Percentiles rank a stretch among this genome's conserved stretches.
Conservation (phyloP, 1,140 invertebrate genomes). For the Drosophila guanche region DNA sequence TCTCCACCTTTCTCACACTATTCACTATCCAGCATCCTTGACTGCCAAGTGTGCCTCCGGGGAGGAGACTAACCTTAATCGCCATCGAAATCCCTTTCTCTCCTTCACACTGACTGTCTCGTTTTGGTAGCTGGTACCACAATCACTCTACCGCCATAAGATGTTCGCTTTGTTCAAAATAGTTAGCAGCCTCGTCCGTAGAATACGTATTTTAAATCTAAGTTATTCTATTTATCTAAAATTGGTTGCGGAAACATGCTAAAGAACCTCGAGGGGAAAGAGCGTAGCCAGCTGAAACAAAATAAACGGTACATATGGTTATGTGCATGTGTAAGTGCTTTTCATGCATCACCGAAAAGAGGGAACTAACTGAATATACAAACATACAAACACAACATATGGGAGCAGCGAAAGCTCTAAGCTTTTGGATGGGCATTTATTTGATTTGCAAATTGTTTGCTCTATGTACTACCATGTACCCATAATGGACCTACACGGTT, state of each 20-base stretch:
- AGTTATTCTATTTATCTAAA: slow-evolving; percentile 16
- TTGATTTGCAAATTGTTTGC: too few relatives aligned
- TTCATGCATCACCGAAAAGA: slow-evolving; percentile 56
- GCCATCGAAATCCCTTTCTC: not conserved
- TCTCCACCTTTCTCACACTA: slow-evolving; percentile 10
- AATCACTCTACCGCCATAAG: slow-evolving; percentile 29
- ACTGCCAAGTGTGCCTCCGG: too few relatives aligned
- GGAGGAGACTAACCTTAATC: slow-evolving; percentile 16
- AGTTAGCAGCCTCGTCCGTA: slow-evolving; percentile 11
- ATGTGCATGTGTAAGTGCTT: slow-evolving; percentile 53
- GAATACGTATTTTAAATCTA: slow-evolving; percentile 1
- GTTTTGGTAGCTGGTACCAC: slow-evolving; percentile 40
- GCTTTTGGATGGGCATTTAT: too few relatives aligned
- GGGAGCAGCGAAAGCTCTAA: too few relatives aligned
- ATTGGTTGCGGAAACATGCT: slow-evolving; percentile 21
- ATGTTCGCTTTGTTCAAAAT: slow-evolving; percentile 19
- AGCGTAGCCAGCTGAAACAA: not conserved
- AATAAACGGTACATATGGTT: not conserved
- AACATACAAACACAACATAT: too few relatives aligned
- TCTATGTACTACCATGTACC: too few relatives aligned
- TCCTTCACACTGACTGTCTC: slow-evolving; percentile 14
- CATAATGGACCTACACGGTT: too few relatives aligned
- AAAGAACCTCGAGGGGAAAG: not conserved
- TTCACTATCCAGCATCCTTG: slow-evolving; percentile 18
- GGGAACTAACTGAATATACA: not conserved